Conservation (phyloP, 2,888 invertebrate genomes). For the Stegana nigrithorax region DNA sequence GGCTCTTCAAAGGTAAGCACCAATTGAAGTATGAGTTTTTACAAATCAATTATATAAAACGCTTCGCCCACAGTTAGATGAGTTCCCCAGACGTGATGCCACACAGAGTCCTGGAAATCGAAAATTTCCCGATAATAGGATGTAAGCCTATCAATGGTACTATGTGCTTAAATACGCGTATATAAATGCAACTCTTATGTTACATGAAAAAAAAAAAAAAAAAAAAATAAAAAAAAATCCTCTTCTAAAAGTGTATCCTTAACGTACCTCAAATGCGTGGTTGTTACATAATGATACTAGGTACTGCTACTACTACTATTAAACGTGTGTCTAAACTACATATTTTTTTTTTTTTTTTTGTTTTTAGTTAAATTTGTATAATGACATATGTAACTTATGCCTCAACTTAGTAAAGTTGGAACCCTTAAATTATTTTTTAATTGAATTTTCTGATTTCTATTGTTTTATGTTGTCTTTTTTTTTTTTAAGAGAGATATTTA, state of each 20-base stretch:
- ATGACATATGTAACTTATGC: no score
- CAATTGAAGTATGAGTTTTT: no score
- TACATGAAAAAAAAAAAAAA: background rate
- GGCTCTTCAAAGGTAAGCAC: conserved; percentile 47
- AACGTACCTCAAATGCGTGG: conserved; percentile 58
- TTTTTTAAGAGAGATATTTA: no score
- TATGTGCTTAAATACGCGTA: background rate
- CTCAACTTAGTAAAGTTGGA: no score
- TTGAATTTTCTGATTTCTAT: no score
- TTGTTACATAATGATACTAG: conserved; percentile 41
- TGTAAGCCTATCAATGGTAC: conserved; percentile 32
- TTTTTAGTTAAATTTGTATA: no score
- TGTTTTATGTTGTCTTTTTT: no score
- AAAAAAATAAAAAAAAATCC: background rate
- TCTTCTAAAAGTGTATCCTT: conserved; percentile 45
- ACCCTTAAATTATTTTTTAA: no score
- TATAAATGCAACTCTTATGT: background rate
- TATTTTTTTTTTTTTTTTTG: no score
- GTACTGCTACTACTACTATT: conserved; percentile 18
- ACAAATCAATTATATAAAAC: no score
- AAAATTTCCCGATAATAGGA: conserved; percentile 61
- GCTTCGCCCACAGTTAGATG: no score
- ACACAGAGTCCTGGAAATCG: conserved; percentile 57
- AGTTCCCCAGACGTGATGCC: conserved; percentile 64
- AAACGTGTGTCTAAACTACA: no score